phyloP scores from a whole-genome alignment of 2,113 vertebrate species.

The Stigmatopora argus region DNA sequence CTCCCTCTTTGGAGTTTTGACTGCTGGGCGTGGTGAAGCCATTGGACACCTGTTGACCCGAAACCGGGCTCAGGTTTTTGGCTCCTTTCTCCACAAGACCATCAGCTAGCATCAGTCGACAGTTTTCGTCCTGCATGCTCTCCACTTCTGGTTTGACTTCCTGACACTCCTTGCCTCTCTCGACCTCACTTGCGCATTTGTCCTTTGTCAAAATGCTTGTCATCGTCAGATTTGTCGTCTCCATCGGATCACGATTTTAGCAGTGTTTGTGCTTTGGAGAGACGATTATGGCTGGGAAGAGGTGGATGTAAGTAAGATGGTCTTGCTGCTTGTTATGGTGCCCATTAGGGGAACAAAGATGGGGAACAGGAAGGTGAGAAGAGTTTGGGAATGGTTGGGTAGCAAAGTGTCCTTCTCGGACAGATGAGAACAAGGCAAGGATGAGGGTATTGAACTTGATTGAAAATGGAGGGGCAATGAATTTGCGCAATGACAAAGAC shows the following conservation, averaged over 20 bases:
- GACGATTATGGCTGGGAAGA: slow-evolving; percentile 47
- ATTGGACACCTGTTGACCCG: slow-evolving; percentile 78
- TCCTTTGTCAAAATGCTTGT: slow-evolving; percentile 57
- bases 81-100: slow-evolving; percentile 52
- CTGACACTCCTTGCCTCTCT: slow-evolving; percentile 54
- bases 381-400: background rate
- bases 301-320: slow-evolving; percentile 48
- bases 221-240: slow-evolving; percentile 73
- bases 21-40: slow-evolving; percentile 75
- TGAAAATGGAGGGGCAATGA: slow-evolving; percentile 10
- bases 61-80: slow-evolving; percentile 56
- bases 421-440: slow-evolving; percentile 21
- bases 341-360: slow-evolving; percentile 65
- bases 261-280: slow-evolving; percentile 27
- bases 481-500: slow-evolving; percentile 30
- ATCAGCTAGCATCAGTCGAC: slow-evolving; percentile 65
- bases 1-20: slow-evolving; percentile 70
- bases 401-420: slow-evolving; percentile 8
- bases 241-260: slow-evolving; percentile 73
- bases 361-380: slow-evolving; percentile 39
- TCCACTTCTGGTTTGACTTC: slow-evolving; percentile 64
- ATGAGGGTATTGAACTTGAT: background rate
- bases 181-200: slow-evolving; percentile 40
- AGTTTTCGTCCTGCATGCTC: slow-evolving; percentile 69
- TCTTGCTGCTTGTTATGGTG: slow-evolving; percentile 46